Evolutionary conservation across 2,113 vertebrate genomes (phyloP).

Genomic region (Psettodes erumei): DNA sequence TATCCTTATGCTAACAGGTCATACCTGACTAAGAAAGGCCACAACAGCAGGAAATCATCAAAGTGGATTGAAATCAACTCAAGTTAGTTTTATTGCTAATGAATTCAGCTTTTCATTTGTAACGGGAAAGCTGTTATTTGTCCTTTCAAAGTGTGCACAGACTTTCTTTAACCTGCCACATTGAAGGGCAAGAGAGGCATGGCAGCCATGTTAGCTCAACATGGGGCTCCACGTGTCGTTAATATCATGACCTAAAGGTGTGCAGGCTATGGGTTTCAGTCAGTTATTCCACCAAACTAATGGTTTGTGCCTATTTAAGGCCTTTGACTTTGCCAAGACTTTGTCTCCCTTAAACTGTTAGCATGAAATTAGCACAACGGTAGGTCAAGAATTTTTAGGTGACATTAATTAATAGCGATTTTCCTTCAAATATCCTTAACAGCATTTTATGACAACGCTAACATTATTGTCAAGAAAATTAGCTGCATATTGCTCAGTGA

Average conservation of each 20-base stretch:
- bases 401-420: neutral
- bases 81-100: neutral
- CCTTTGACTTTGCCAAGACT: neutral
- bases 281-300: neutral
- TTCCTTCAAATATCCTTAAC: neutral
- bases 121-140: neutral
- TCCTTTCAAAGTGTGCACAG: neutral
- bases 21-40: neutral
- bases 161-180: neutral
- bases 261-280: neutral
- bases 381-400: neutral
- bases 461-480: neutral
- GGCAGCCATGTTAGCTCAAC: neutral
- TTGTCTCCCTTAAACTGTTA: neutral
- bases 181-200: neutral
- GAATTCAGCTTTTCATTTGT: neutral
- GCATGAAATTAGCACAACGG: neutral
- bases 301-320: neutral
- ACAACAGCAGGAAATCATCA: neutral
- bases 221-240: neutral
- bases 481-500: neutral
- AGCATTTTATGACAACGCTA: neutral
- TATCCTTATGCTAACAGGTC: conserved; percentile 1
- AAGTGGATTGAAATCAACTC: neutral
- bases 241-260: neutral